Base-by-base conservation (phyloP, 2,888 invertebrate genomes). In the Andricus curvator region DNA sequence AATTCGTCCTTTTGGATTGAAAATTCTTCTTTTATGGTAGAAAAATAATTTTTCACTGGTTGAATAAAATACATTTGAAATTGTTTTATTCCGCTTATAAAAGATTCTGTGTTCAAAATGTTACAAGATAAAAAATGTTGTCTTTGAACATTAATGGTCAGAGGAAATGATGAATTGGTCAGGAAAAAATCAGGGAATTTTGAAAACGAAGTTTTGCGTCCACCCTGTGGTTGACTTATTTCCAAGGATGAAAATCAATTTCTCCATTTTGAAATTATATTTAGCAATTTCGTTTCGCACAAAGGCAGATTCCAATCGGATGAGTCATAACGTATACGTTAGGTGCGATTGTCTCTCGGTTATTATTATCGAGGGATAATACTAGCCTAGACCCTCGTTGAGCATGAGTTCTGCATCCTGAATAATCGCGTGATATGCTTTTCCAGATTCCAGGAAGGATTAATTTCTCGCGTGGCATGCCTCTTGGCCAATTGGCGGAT, bases 351-450 rank as follows among this genome's bases (percentile, higher is more conserved):
- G 20, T 51, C 51, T n/a, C 51, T 11, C 29, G 33, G 51, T 74
- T 74, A 74, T 74, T 74, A 74, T 74, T 74, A 74, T 74, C 56
- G 56, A 74, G 74, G 51, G 56, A 74, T 74, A 74, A 74, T 74
- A 20, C 51, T 56, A 74, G 44, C 25, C 51, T 33, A 74, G 44
- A 48, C 33, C 56, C 74, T 74, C 33, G 74, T 74, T 74, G 74
- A 74, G 74, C 74, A 74, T 74, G 56, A 56, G 51, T 51, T 70
- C 51, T 70, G 29, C 70, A 70, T 70, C 70, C 70, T 70, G 70
- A 70, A 70, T 70, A 70, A 70, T 74, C 51, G 74, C 74, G 74
- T 74, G 74, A 74, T 74, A 74, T 74, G 74, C 74, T 74, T 74
- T 74, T 74, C 56, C 56, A 74, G 33, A 74, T 74, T 74, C 74